Conservation (phyloP, 2,888 invertebrate genomes). For the Drosophila quinaria region DNA sequence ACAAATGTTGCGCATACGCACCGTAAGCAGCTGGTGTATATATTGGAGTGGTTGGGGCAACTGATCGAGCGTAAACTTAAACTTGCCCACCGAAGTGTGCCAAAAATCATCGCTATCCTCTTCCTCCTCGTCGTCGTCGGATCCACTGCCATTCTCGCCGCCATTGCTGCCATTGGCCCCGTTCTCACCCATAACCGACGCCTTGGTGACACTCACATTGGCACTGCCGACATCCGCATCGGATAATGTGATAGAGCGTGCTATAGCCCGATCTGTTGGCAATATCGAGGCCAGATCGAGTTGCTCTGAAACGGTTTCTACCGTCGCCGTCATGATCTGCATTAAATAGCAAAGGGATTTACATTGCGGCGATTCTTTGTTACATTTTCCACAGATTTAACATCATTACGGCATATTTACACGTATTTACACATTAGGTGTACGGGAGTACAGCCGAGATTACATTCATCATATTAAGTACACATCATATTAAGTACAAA, state of each 20-base stretch:
- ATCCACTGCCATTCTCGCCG: conserved; percentile 88
- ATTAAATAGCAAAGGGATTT: conserved; percentile 53
- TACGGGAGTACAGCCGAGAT: conserved; percentile 45
- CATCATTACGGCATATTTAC: conserved; percentile 61
- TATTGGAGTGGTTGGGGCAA: conserved; percentile 97
- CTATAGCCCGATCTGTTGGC: conserved; percentile 93
- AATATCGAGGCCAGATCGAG: conserved; percentile 95
- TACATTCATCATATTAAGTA: conserved; percentile 67
- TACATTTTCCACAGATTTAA: conserved; percentile 19
- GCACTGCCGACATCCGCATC: conserved; percentile 94
- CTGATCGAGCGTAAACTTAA: conserved; percentile 95
- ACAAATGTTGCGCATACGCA: conserved; percentile 51
- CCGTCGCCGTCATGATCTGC: conserved; percentile 97
- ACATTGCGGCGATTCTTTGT: conserved; percentile 28
- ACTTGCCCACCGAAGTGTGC: conserved; percentile 97
- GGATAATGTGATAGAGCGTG: conserved; percentile 94
- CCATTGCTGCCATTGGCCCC: conserved; percentile 88
- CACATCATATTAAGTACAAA: conserved; percentile 70
- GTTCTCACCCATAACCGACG: conserved; percentile 88
- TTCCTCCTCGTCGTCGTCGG: conserved; percentile 89
- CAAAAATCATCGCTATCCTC: conserved; percentile 93
- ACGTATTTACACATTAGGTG: conserved; percentile 49
- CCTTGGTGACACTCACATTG: conserved; percentile 90
- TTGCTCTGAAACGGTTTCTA: conserved; percentile 96
- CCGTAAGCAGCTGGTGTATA: conserved; percentile 94